phyloP scores from a whole-genome alignment of 2,888 invertebrate species.

The Epiblema foenella region DNA sequence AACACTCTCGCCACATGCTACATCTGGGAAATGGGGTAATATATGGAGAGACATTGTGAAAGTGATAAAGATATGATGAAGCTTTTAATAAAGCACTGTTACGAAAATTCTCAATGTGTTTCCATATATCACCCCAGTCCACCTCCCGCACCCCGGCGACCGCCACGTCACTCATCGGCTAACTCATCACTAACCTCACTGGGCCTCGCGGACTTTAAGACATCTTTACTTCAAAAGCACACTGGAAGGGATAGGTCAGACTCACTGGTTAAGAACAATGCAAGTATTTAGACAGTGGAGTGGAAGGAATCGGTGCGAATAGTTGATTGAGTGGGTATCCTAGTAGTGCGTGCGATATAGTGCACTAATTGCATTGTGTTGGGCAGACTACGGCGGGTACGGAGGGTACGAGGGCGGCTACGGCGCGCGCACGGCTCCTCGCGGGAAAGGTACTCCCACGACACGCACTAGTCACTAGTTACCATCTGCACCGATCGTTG shows the following conservation, averaged over 20 bases:
- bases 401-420: conserved; percentile 96
- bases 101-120: conserved; percentile 88
- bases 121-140: conserved; percentile 84
- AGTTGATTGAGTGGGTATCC: conserved; percentile 32
- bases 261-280: neutral
- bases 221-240: conserved; percentile 11
- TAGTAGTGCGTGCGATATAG: conserved; percentile 63
- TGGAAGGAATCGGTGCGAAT: conserved; percentile 37
- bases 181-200: conserved; percentile 30
- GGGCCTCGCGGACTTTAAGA: conserved; percentile 17
- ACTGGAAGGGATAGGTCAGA: conserved; percentile 8
- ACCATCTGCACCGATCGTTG: conserved; percentile 39
- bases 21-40: conserved; percentile 88
- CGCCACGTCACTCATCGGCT: conserved; percentile 44
- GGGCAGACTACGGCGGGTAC: conserved; percentile 94
- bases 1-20: conserved; percentile 83
- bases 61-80: conserved; percentile 85
- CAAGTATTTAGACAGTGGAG: conserved; percentile 8
- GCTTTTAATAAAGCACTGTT: conserved; percentile 89
- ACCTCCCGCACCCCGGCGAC: conserved; percentile 57
- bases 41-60: conserved; percentile 89
- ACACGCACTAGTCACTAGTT: conserved; percentile 43
- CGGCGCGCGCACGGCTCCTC: conserved; percentile 93
- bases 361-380: conserved; percentile 83
- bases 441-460: conserved; percentile 91